Evolutionary conservation across 2,113 vertebrate genomes (phyloP).

Genomic region (Ornithorhynchus anatinus): DNA sequence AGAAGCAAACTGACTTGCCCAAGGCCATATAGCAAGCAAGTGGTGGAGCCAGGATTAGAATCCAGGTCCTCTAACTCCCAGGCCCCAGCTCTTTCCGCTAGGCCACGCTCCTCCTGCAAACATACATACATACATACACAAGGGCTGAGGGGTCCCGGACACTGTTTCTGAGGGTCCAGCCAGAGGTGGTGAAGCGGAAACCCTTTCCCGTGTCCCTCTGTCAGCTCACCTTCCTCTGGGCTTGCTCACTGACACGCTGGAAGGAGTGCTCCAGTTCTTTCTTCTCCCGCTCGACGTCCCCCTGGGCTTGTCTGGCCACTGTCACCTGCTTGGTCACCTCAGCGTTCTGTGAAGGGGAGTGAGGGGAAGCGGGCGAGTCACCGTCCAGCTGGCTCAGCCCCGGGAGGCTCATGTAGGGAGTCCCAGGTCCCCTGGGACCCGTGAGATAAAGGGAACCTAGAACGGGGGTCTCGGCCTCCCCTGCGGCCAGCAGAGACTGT

Average conservation of each 20-base stretch:
- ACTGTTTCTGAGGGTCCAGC: background rate
- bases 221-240: constrained; percentile 80
- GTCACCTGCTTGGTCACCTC: constrained; percentile 96
- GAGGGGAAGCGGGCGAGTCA: too few relatives aligned
- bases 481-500: background rate
- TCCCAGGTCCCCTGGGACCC: too few relatives aligned
- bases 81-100: background rate
- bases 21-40: too few relatives aligned
- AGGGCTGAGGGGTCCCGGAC: background rate
- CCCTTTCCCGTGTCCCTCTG: rapidly evolving
- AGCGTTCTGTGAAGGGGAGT: constrained; percentile 76
- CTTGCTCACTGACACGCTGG: constrained; percentile 80
- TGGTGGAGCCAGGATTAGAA: too few relatives aligned
- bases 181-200: too few relatives aligned
- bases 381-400: background rate
- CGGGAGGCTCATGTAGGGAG: too few relatives aligned
- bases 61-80: too few relatives aligned
- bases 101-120: background rate
- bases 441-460: too few relatives aligned
- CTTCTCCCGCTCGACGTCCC: constrained; percentile 85
- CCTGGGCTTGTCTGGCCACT: constrained; percentile 82
- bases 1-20: too few relatives aligned
- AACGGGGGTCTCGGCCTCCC: too few relatives aligned
- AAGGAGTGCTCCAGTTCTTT: constrained; percentile 89
- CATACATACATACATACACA: background rate